A percentile compares a stretch with the other conserved stretches of the same genome.
Evolutionary conservation across 2,797 vertebrate species (phyloP).

Genomic region (Acanthurus lineatus): DNA sequence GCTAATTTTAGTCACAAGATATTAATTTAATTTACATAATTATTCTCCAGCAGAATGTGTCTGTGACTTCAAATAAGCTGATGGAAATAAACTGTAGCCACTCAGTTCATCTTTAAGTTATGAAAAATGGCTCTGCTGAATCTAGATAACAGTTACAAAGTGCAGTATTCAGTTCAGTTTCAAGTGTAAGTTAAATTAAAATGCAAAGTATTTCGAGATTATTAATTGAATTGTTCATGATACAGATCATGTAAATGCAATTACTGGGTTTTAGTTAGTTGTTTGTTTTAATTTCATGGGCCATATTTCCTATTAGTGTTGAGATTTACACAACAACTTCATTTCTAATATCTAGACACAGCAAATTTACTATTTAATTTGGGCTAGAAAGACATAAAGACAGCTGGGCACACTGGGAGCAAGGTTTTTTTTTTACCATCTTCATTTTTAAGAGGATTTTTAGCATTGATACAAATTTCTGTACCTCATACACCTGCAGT

Average conservation of each 20-base stretch:
- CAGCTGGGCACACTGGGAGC: background rate
- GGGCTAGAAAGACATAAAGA: background rate
- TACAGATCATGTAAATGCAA: background rate
- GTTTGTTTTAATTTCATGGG: background rate
- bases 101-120: background rate
- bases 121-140: background rate
- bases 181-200: background rate
- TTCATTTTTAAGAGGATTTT: background rate
- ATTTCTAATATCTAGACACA: no score
- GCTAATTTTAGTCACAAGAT: constrained; percentile 5
- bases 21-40: constrained; percentile 25
- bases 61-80: constrained; percentile 10
- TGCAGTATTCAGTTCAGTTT: background rate
- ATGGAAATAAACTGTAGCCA: background rate
- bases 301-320: background rate
- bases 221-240: background rate
- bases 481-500: background rate
- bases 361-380: background rate
- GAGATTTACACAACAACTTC: background rate
- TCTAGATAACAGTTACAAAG: background rate
- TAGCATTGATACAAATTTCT: background rate
- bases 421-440: background rate
- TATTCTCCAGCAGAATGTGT: constrained; percentile 11
- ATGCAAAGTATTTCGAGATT: background rate
- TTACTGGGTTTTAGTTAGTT: background rate